Base-by-base conservation (phyloP, 2,888 invertebrate genomes). In the Tipula lateralis region DNA sequence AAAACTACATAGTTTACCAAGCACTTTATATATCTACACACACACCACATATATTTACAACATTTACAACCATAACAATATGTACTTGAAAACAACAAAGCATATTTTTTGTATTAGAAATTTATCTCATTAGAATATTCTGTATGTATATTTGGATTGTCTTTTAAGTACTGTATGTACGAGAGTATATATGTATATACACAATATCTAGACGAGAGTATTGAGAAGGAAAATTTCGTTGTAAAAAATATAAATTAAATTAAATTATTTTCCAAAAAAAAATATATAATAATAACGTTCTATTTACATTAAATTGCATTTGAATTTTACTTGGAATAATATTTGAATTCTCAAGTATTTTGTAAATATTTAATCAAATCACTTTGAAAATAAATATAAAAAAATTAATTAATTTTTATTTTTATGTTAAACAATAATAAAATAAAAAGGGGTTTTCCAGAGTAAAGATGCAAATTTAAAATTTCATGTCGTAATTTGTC, bases 281-380 rank as follows among this genome's bases (percentile, higher is more conserved):
- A 66, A 24, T 7, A n/a, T n/a, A n/a, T n/a, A n/a, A n/a, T n/a
- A n/a, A n/a, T n/a, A n/a, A n/a, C n/a, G n/a, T 66, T 66, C 66
- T 66, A 66, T 66, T 66, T 66, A 66, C 66, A 66, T 66, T 24
- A 66, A 66, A 66, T 66, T 66, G 66, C 66, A 66, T 66, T 66
- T 66, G 66, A 24, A 24, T 66, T 66, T 66, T 66, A 24, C 66
- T 66, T 66, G 44, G 6, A 44, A 44, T 44, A 66, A 66, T 66
- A 66, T 66, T 66, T 66, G 66, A 66, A 66, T 66, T 66, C 66
- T 66, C 66, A 66, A 66, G 66, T 66, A 66, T 66, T 66, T 66
- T 19, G 66, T 66, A 66, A 66, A 66, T 66, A 66, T 66, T 66
- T 24, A 66, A 66, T 66, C 66, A 66, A 66, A 66, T 66, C 66